These are phyloP conservation scores for Oreortyx pictus DNA, from an alignment of 2,797 vertebrate genomes.

Conservation along the genomic window DNA sequence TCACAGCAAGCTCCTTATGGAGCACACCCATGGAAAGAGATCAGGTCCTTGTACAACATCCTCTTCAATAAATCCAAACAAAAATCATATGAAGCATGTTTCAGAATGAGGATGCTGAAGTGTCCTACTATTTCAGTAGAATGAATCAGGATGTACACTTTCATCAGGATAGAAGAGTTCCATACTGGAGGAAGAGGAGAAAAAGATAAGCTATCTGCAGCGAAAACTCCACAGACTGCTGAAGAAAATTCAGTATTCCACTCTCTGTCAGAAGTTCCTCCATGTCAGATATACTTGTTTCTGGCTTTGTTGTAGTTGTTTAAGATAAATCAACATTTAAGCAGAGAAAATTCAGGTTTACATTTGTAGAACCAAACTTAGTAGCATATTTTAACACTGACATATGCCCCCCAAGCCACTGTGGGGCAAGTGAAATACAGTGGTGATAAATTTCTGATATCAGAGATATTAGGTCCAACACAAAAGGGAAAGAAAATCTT, in stretches of 20 bases:
- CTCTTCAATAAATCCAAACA: neutral
- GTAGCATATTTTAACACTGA: neutral
- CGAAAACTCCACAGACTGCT: neutral
- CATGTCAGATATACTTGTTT: neutral
- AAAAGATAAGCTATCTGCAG: neutral
- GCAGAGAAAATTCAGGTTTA: neutral
- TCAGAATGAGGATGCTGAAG: slow-evolving; percentile 17
- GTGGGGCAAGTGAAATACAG: neutral
- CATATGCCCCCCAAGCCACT: neutral
- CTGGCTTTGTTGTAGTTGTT: neutral
- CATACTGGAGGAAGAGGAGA: neutral
- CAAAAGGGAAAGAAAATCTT: neutral
- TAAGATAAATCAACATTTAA: neutral
- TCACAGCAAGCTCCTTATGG: neutral
- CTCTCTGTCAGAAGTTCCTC: neutral
- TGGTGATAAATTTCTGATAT: neutral
- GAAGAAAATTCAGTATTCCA: neutral
- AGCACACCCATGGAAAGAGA: slow-evolving; percentile 20
- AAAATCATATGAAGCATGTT: neutral
- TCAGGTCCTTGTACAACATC: neutral
- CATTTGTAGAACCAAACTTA: neutral
- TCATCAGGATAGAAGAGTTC: slow-evolving; percentile 10
- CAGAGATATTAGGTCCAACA: neutral
- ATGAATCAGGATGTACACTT: slow-evolving; percentile 13
- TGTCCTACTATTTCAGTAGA: slow-evolving; percentile 23